These are phyloP conservation scores for Chromis chromis DNA, from an alignment of 2,797 vertebrate species.

Conservation along the genomic window DNA sequence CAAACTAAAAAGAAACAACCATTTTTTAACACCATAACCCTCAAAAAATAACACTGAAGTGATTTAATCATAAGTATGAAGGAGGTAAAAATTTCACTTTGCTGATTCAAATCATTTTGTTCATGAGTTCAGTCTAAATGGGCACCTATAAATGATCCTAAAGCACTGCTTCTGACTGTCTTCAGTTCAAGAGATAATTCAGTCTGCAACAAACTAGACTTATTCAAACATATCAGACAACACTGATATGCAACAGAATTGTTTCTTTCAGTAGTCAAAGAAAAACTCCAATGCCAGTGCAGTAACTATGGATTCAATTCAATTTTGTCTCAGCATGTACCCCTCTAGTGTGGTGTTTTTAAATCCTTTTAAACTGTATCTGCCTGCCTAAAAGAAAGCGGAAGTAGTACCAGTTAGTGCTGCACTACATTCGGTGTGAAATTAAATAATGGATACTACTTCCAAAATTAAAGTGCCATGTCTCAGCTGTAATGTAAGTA, in stretches of 20 bases:
- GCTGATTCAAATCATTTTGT: neutral
- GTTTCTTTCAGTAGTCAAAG: neutral
- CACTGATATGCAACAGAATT: neutral
- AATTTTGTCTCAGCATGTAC: neutral
- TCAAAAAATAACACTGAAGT: too few relatives aligned
- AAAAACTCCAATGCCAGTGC: neutral
- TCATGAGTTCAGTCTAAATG: too few relatives aligned
- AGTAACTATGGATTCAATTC: neutral
- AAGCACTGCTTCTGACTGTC: neutral
- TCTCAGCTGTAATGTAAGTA: too few relatives aligned
- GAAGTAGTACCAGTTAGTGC: neutral
- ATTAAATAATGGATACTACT: too few relatives aligned
- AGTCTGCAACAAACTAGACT: neutral
- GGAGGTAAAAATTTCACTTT: neutral
- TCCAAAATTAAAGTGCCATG: too few relatives aligned
- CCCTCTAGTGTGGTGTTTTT: neutral
- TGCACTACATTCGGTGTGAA: too few relatives aligned
- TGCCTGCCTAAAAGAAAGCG: constrained; percentile 12
- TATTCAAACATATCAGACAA: neutral
- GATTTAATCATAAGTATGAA: neutral
- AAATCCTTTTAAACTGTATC: neutral
- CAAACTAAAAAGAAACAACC: too few relatives aligned
- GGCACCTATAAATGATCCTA: too few relatives aligned
- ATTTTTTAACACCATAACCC: too few relatives aligned
- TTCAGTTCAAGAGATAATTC: neutral